These are phyloP conservation scores for Crioceris asparagi DNA, from an alignment of 2,888 invertebrate genomes.

Conservation along the genomic window DNA sequence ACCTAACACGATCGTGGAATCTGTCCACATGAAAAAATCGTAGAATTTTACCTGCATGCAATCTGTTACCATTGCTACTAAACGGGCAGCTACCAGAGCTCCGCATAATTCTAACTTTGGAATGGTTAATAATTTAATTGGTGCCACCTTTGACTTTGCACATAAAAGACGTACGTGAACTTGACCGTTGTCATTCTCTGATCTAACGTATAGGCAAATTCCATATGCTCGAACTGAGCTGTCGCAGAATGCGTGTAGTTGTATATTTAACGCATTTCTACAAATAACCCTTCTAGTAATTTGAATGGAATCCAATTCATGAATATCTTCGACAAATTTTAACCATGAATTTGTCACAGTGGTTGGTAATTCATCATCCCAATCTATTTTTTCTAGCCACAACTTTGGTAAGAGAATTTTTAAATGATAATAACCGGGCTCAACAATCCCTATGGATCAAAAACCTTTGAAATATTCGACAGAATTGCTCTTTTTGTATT, in stretches of 20 bases:
- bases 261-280: not conserved
- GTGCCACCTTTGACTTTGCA: slow-evolving; percentile 7
- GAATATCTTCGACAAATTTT: slow-evolving; percentile 2
- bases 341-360: slow-evolving; percentile 4
- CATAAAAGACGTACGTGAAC: slow-evolving; percentile 2
- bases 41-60: not conserved
- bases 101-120: slow-evolving; percentile 6
- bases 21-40: slow-evolving; percentile 4
- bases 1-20: slow-evolving; percentile 6
- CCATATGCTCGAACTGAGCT: slow-evolving; percentile 1
- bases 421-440: too few relatives aligned
- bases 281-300: slow-evolving; percentile 3
- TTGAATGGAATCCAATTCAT: slow-evolving; percentile 1
- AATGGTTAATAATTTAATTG: slow-evolving; percentile 4
- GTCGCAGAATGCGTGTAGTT: slow-evolving; percentile 8
- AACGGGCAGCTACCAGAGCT: slow-evolving; percentile 4
- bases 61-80: slow-evolving; percentile 5
- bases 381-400: slow-evolving; percentile 5
- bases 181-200: not conserved
- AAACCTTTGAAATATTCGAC: too few relatives aligned
- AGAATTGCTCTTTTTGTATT: too few relatives aligned
- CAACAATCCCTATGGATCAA: too few relatives aligned
- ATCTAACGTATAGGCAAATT: slow-evolving; percentile 5
- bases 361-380: slow-evolving; percentile 7
- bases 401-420: too few relatives aligned